Conservation (phyloP, 2,888 invertebrate species). For the Trachelus troglodyta region DNA sequence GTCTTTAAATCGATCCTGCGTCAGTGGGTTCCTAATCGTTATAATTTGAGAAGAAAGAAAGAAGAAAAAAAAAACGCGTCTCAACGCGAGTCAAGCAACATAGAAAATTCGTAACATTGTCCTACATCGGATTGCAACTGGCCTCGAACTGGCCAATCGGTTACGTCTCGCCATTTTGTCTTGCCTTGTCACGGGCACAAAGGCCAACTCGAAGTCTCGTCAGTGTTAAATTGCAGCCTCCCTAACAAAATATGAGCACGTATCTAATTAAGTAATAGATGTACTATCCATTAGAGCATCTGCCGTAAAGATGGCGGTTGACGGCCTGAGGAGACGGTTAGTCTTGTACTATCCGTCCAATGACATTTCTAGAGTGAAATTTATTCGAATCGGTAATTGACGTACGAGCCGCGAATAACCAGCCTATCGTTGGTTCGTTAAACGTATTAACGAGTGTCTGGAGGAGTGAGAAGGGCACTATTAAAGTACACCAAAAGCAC, state of each 20-base stretch:
- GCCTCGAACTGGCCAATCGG: neutral
- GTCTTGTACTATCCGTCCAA: neutral
- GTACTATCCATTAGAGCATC: neutral
- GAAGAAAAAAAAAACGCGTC: neutral
- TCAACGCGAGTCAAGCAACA: neutral
- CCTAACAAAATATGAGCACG: slow-evolving; percentile 4
- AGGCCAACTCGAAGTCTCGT: neutral
- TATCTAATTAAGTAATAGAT: neutral
- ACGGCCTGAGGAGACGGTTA: neutral
- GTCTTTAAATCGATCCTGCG: slow-evolving; percentile 2
- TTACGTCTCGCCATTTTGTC: slow-evolving; percentile 4
- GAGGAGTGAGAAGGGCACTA: slow-evolving; percentile 22
- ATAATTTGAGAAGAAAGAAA: slow-evolving; percentile 9
- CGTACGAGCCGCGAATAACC: slow-evolving; percentile 49
- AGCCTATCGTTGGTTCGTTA: slow-evolving; percentile 44
- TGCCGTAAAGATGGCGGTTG: neutral
- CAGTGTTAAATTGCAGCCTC: neutral
- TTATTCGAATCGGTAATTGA: slow-evolving; percentile 48
- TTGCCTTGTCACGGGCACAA: too few species aligned
- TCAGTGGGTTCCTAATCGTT: slow-evolving; percentile 1
- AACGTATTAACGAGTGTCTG: slow-evolving; percentile 39
- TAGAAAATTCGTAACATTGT: neutral
- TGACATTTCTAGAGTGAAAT: slow-evolving; percentile 51
- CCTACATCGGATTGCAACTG: neutral
- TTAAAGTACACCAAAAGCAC: slow-evolving; percentile 39